phyloP scores from a whole-genome alignment of 2,888 invertebrate genomes.

The Petrolisthes manimaculis region DNA sequence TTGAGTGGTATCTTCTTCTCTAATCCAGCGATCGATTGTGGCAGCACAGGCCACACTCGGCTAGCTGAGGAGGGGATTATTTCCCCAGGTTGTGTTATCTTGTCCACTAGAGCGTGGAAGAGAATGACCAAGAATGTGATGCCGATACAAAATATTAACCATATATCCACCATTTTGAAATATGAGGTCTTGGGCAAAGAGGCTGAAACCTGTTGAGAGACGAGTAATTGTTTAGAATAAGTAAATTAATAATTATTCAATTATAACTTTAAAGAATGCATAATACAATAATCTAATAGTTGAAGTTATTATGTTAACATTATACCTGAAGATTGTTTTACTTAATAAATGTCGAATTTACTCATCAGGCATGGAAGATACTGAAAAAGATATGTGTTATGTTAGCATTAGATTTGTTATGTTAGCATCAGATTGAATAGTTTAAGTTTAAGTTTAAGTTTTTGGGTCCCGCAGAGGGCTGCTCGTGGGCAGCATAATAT shows the following conservation, averaged over 20 bases:
- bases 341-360: no score
- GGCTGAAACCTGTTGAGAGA: neutral
- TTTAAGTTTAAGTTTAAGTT: no score
- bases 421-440: no score
- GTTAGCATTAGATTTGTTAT: no score
- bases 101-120: slow-evolving; percentile 41
- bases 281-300: neutral
- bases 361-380: no score
- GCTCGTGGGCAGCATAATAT: no score
- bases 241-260: neutral
- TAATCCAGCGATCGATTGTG: neutral
- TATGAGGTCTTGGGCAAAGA: slow-evolving; percentile 15
- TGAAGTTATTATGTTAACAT: no score
- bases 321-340: no score
- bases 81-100: neutral
- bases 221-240: neutral
- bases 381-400: no score
- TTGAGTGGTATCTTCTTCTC: neutral
- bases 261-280: neutral
- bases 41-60: neutral
- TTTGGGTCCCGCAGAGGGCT: no score
- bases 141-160: slow-evolving; percentile 53
- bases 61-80: neutral
- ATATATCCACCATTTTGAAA: slow-evolving; percentile 57
- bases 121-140: slow-evolving; percentile 50